Conservation (phyloP, 2,113 vertebrate genomes). For the Camarhynchus parvulus region DNA sequence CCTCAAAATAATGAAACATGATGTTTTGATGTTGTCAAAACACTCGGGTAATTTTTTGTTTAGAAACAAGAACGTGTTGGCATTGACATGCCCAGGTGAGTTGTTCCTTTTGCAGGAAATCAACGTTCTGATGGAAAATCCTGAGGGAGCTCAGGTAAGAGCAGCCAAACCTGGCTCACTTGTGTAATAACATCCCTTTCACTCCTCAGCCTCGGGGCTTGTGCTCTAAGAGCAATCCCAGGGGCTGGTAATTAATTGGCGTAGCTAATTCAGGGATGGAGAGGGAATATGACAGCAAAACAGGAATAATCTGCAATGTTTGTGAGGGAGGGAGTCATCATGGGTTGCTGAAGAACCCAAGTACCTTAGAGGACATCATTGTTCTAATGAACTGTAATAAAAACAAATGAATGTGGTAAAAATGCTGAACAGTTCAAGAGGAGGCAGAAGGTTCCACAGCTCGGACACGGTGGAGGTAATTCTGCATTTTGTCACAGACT, state of each 20-base stretch:
- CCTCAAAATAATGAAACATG: constrained; percentile 13
- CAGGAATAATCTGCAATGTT: not conserved
- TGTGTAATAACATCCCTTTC: not conserved
- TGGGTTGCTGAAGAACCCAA: not conserved
- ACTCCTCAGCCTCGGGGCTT: not conserved
- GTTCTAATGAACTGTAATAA: not conserved
- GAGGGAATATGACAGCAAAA: not conserved
- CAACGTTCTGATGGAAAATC: not conserved
- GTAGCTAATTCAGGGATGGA: not conserved
- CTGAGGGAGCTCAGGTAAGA: not conserved
- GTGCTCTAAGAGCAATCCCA: not conserved
- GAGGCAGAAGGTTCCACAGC: not conserved
- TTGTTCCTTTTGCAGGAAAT: not conserved
- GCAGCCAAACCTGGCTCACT: not conserved
- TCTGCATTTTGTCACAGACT: not conserved
- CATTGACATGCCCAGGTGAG: not conserved
- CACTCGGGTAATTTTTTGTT: not conserved
- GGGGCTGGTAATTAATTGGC: not conserved
- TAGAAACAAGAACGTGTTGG: not conserved
- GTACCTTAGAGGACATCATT: not conserved
- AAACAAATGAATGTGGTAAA: not conserved
- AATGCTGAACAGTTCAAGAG: not conserved
- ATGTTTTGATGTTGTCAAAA: constrained; percentile 12
- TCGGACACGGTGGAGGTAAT: not conserved
- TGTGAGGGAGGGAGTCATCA: not conserved